Percentiles rank a stretch among this genome's conserved stretches.
Conservation (phyloP, 2,797 vertebrate species). For the Premnoplex brunnescens region DNA sequence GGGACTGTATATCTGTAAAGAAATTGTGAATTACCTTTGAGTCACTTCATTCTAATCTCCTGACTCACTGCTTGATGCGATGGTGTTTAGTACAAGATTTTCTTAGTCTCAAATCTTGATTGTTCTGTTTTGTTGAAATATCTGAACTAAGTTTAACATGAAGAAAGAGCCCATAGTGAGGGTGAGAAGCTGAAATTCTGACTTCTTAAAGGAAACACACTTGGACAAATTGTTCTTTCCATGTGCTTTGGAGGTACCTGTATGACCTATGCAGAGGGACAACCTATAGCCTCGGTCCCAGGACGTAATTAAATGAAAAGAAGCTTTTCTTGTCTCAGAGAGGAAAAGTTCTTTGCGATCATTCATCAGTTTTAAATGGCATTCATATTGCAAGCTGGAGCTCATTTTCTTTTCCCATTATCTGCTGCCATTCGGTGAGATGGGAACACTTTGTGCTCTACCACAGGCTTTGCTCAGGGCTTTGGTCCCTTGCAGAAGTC, state of each 20-base stretch:
- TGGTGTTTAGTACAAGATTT: background rate
- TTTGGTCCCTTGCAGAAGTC: background rate
- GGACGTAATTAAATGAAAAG: background rate
- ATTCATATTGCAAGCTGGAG: background rate
- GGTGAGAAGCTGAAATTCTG: background rate
- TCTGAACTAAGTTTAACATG: background rate
- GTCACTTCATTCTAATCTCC: background rate
- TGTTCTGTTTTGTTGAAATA: background rate
- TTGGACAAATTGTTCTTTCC: background rate
- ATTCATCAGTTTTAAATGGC: slow-evolving; percentile 33
- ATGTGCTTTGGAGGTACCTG: background rate
- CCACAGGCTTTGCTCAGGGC: background rate
- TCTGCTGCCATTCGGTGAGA: background rate
- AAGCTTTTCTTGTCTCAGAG: background rate
- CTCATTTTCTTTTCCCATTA: slow-evolving; percentile 37
- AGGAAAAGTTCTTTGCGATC: background rate
- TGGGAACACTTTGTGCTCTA: slow-evolving; percentile 1
- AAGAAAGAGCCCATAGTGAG: background rate
- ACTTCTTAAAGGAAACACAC: background rate
- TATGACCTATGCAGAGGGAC: background rate
- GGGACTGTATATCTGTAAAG: background rate
- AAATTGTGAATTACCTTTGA: background rate
- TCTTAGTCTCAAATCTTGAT: background rate
- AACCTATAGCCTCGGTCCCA: background rate
- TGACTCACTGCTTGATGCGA: background rate